Evolutionary conservation across 2,888 invertebrate species (phyloP), one percentile per base, ranked within the genome.

Genomic region (Chromoteleia sp.): DNA sequence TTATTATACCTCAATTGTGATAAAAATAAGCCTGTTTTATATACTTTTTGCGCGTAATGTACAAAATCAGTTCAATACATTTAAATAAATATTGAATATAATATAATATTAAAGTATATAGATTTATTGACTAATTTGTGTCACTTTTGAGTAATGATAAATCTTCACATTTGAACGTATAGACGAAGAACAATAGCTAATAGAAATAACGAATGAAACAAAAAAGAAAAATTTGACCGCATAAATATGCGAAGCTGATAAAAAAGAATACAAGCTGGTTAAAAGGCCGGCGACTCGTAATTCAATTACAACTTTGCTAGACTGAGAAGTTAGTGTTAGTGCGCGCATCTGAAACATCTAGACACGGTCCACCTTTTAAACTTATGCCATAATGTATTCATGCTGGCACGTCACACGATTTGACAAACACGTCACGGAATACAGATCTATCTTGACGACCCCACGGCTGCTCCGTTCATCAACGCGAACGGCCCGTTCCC

Each of bases 371-470:
- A 67, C 75, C 71, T 56, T 59, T 43, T 58, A 63, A 50, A 74
- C 65, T 73, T 65, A 59, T 78, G 67, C 78, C 77, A 78, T 86
- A 85, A 85, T 84, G 82, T 70, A 85, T 84, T 84, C 85, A 84
- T 83, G 84, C 81, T 61, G 68, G 68, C 73, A 74, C 84, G 83
- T 86, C 85, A 85, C 80, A 77, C 78, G 81, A 65, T 76, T 86
- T 84, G 78, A 86, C 84, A 84, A 85, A 84, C 85, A 84, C 82
- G 86, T 87, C 86, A 87, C 86, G 87, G 81, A 82, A 81, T 65
- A 67, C 82, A 86, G 85, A 87, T 87, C 85, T 80, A 83, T 87
- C 87, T 87, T 85, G 77, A 78, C 59, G 77, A 79, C 71, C 81
- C 73, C 84, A 85, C 82, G 85, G 83, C 76, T 80, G 73, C 81